Evolutionary conservation across 2,888 invertebrate species (phyloP), one percentile per base, ranked within the genome.

Genomic region (Sinhomidia bicolor): DNA sequence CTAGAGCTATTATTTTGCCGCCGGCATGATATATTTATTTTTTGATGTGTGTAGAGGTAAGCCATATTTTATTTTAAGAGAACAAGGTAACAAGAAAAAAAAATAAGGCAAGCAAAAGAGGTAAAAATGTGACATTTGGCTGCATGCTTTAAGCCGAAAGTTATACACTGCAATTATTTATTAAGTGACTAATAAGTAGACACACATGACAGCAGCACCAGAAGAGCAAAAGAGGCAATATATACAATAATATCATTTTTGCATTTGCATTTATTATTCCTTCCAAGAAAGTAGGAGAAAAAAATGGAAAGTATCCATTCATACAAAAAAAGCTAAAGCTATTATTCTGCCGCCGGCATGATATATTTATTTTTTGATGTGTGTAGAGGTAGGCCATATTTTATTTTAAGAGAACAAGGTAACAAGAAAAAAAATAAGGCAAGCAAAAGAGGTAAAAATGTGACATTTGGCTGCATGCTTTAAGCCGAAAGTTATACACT

Each of bases 151-250:
- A n/a, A n/a, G n/a, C n/a, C n/a, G 47, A 47, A n/a, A 12, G n/a
- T 12, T n/a, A 10, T 14, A 47, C 12, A 47, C 47, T 7, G 47
- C 47, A 1, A 36, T 32, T 17, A 36, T 26, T 62, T 62, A 62
- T 62, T 62, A 29, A 29, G 62, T 62, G 62, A 62, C 14, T 62
- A 62, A 62, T 62, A 29, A n/a, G n/a, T n/a, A n/a, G n/a, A n/a
- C n/a, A n/a, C n/a, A n/a, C n/a, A n/a, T n/a, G n/a, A n/a, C n/a
- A n/a, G n/a, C n/a, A n/a, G n/a, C n/a, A n/a, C n/a, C n/a, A n/a
- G n/a, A n/a, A n/a, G n/a, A n/a, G n/a, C n/a, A n/a, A n/a, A n/a
- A n/a, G n/a, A n/a, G n/a, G n/a, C n/a, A n/a, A n/a, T n/a, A n/a
- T n/a, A n/a, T n/a, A n/a, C n/a, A n/a, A n/a, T n/a, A n/a, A n/a